Evolutionary conservation across 2,888 invertebrate genomes (phyloP).

Genomic region (Brachyptera putata): DNA sequence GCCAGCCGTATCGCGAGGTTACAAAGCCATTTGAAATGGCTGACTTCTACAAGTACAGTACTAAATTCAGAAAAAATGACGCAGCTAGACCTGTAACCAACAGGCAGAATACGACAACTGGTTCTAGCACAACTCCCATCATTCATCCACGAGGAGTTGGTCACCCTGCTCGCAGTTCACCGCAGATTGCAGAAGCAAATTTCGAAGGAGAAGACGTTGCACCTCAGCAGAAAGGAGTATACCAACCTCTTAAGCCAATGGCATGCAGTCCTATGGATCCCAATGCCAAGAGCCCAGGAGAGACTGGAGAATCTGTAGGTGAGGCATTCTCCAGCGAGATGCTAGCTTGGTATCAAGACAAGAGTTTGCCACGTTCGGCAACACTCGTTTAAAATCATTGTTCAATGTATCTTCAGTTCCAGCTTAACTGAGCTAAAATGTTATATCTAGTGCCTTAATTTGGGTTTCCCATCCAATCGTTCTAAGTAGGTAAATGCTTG

Average conservation of each 20-base stretch:
- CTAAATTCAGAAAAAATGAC: constrained; percentile 73
- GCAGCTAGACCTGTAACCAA: neutral
- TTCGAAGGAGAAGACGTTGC: neutral
- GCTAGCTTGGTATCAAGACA: constrained; percentile 53
- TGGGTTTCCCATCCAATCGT: too few relatives aligned
- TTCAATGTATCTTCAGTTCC: too few relatives aligned
- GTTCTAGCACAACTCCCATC: neutral
- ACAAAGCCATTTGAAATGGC: constrained; percentile 97
- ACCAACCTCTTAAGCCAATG: constrained; percentile 50
- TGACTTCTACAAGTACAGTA: constrained; percentile 96
- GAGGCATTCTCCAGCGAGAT: constrained; percentile 53
- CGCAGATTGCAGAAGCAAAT: neutral
- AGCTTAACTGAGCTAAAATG: too few relatives aligned
- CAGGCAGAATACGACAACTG: neutral
- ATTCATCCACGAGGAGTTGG: neutral
- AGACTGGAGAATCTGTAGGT: constrained; percentile 41
- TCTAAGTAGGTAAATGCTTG: too few relatives aligned
- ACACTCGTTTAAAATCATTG: constrained; percentile 34
- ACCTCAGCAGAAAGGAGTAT: constrained; percentile 43
- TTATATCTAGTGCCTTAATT: too few relatives aligned
- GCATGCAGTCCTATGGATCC: constrained; percentile 46
- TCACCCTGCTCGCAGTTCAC: neutral
- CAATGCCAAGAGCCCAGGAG: constrained; percentile 13
- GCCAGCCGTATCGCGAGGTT: constrained; percentile 87
- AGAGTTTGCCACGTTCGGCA: constrained; percentile 35